Conservation (phyloP, 2,113 vertebrate species). For the Struthidea cinerea region DNA sequence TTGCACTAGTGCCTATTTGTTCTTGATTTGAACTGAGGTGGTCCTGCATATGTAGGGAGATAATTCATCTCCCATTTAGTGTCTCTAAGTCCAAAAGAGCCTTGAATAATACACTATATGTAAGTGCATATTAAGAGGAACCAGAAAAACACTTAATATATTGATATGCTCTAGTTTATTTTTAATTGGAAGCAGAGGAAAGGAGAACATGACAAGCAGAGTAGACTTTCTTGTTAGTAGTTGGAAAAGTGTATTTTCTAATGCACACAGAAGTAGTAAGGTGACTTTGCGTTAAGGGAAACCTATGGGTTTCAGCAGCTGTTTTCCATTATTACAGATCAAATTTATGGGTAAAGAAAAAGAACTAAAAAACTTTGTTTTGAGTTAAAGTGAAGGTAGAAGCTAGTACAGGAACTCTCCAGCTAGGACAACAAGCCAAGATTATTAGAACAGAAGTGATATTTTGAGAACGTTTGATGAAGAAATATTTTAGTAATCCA, state of each 20-base stretch:
- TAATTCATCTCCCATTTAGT: not conserved
- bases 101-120: not conserved
- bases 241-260: not conserved
- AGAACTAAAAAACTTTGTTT: not conserved
- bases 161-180: not conserved
- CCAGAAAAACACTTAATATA: not conserved
- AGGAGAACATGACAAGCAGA: not conserved
- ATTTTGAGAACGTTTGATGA: not conserved
- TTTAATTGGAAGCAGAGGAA: not conserved
- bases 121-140: not conserved
- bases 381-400: not conserved
- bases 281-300: not conserved
- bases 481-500: not conserved
- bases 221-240: not conserved
- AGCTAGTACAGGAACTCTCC: not conserved
- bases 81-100: not conserved
- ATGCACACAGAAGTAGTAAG: not conserved
- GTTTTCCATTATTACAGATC: not conserved
- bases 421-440: not conserved
- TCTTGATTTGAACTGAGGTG: not conserved
- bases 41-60: not conserved
- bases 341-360: not conserved
- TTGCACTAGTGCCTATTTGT: not conserved
- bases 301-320: not conserved
- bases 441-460: not conserved